Evolutionary conservation across 2,797 vertebrate species (phyloP).

Genomic region (Coracias cyanogaster): DNA sequence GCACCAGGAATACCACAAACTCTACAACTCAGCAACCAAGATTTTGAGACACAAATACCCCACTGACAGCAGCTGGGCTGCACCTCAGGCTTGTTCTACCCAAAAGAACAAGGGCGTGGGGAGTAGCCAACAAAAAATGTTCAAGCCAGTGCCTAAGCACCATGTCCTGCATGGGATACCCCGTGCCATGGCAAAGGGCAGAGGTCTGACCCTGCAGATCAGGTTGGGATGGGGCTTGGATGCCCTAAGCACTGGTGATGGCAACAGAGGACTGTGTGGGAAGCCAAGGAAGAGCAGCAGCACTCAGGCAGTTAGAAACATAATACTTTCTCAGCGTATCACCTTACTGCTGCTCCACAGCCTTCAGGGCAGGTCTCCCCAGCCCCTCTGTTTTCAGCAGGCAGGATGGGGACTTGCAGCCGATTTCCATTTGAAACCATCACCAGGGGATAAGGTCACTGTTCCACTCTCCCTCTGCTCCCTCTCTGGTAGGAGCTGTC

Average conservation of each 20-base stretch:
- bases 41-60: neutral
- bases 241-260: neutral
- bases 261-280: rapidly evolving
- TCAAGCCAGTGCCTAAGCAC: neutral
- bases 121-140: rapidly evolving
- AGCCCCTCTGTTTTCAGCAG: neutral
- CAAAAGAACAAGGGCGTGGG: neutral
- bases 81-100: neutral
- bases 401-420: neutral
- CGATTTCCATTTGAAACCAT: slow-evolving; percentile 29
- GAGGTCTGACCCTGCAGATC: too few relatives aligned
- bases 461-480: slow-evolving; percentile 23
- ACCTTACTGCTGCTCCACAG: slow-evolving; percentile 28
- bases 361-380: neutral
- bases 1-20: neutral
- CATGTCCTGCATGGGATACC: neutral
- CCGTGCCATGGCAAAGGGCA: neutral
- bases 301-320: neutral
- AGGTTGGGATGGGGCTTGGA: neutral
- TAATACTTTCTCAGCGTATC: slow-evolving; percentile 44
- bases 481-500: slow-evolving; percentile 4
- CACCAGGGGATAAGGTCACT: slow-evolving; percentile 31
- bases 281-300: neutral
- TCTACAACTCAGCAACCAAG: neutral
- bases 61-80: neutral